Conservation (phyloP, 2,888 invertebrate genomes). For the Cynaeus angustus region DNA sequence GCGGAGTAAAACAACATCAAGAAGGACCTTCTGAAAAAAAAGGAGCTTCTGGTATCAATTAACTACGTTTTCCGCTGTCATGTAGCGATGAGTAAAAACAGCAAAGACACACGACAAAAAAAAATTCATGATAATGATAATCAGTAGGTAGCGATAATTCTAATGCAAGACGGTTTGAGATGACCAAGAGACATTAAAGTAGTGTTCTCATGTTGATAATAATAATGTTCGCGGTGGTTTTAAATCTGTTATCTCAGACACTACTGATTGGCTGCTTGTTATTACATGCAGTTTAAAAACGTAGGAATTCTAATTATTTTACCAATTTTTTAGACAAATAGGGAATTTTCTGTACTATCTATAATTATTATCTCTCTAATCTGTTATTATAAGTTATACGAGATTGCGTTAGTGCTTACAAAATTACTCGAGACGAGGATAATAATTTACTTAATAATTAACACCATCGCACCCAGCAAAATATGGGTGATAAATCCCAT, state of each 20-base stretch:
- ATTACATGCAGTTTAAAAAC: neutral
- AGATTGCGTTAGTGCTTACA: conserved; percentile 11
- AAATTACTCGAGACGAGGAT: conserved; percentile 8
- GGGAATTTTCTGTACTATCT: conserved; percentile 9
- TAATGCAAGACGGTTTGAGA: neutral
- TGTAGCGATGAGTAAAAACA: too few species aligned
- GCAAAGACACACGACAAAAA: conserved; percentile 1
- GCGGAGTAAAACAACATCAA: conserved; percentile 30
- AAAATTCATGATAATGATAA: conserved; percentile 16
- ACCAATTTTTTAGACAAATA: neutral
- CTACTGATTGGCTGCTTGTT: neutral
- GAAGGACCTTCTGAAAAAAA: neutral
- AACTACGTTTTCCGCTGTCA: too few species aligned
- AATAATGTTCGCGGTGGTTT: neutral
- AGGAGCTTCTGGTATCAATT: too few species aligned
- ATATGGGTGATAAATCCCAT: too few species aligned
- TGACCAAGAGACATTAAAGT: neutral
- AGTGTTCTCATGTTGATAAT: neutral
- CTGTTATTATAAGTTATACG: conserved; percentile 14
- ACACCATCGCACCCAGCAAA: conserved; percentile 17
- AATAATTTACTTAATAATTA: conserved; percentile 15
- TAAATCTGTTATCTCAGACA: neutral
- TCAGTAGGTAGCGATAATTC: neutral
- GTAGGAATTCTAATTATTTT: conserved; percentile 11
- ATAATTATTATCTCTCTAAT: conserved; percentile 16